These are phyloP conservation scores for Metalampra italica DNA, from an alignment of 2,888 invertebrate genomes.

Conservation along the genomic window DNA sequence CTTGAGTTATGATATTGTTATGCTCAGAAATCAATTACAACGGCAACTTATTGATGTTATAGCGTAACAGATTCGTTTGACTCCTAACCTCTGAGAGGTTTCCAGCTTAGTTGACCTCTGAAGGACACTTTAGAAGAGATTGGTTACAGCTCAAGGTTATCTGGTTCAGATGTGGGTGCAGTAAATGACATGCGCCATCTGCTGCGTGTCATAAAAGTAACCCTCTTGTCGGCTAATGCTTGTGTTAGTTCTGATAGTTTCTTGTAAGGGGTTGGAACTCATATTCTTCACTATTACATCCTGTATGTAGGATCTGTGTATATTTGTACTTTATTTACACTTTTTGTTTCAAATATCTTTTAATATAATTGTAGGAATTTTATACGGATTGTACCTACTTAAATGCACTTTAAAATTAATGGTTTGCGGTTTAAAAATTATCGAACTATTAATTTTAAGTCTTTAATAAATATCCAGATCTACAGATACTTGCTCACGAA, in stretches of 20 bases:
- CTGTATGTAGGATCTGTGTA: too few species aligned
- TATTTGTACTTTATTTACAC: too few species aligned
- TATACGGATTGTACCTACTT: too few species aligned
- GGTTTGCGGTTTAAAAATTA: too few species aligned
- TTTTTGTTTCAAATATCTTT: too few species aligned
- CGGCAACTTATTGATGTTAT: slow-evolving; percentile 59
- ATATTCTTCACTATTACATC: background rate
- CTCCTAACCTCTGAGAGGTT: slow-evolving; percentile 57
- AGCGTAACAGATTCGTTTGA: slow-evolving; percentile 65
- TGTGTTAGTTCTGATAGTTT: slow-evolving; percentile 62
- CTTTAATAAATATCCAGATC: too few species aligned
- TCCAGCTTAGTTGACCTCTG: slow-evolving; percentile 34
- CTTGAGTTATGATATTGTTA: slow-evolving; percentile 67
- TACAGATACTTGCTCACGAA: too few species aligned
- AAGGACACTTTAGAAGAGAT: slow-evolving; percentile 8
- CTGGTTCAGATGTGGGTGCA: slow-evolving; percentile 47
- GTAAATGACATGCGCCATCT: slow-evolving; percentile 73
- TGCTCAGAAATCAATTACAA: slow-evolving; percentile 61
- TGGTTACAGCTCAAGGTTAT: slow-evolving; percentile 23
- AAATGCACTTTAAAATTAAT: too few species aligned
- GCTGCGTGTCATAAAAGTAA: slow-evolving; percentile 68
- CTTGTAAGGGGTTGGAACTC: slow-evolving; percentile 52
- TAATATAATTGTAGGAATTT: too few species aligned
- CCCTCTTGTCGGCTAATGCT: slow-evolving; percentile 60
- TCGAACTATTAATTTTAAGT: too few species aligned